A percentile compares a stretch with the other conserved stretches of the same genome.
Evolutionary conservation across 2,888 invertebrate species (phyloP).

Genomic region (Morinoia aosen): DNA sequence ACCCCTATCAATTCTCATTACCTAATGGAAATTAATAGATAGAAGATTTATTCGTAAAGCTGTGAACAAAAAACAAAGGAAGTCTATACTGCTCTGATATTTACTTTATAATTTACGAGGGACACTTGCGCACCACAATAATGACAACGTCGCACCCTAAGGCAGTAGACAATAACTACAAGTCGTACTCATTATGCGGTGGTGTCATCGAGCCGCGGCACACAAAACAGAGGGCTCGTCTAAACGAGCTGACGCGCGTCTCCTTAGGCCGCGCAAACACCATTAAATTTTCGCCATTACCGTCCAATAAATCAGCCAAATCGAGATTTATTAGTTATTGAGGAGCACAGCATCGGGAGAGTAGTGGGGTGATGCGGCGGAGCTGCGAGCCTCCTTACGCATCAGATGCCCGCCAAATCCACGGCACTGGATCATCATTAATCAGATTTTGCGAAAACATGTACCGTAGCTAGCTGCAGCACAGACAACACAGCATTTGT

Average conservation of each 20-base stretch:
- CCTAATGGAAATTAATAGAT: too few relatives aligned
- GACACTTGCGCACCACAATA: not conserved
- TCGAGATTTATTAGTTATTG: constrained; percentile 48
- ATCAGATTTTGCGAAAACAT: not conserved
- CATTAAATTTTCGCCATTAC: constrained; percentile 51
- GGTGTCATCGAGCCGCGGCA: not conserved
- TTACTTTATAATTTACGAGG: not conserved
- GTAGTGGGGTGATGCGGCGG: not conserved
- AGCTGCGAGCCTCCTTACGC: not conserved
- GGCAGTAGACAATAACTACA: not conserved
- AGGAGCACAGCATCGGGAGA: not conserved
- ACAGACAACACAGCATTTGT: not conserved
- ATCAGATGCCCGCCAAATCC: not conserved
- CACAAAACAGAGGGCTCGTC: not conserved
- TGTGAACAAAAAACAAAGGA: not conserved
- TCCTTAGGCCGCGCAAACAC: constrained; percentile 50
- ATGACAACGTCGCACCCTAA: not conserved
- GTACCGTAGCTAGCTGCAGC: not conserved
- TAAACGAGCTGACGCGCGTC: not conserved
- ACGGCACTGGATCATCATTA: not conserved
- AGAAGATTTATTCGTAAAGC: too few relatives aligned
- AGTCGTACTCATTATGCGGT: not conserved
- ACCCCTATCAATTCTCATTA: too few relatives aligned
- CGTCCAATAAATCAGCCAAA: constrained; percentile 50
- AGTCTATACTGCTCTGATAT: not conserved